Base-by-base conservation (phyloP, 2,888 invertebrate species). In the Rotaria socialis region DNA sequence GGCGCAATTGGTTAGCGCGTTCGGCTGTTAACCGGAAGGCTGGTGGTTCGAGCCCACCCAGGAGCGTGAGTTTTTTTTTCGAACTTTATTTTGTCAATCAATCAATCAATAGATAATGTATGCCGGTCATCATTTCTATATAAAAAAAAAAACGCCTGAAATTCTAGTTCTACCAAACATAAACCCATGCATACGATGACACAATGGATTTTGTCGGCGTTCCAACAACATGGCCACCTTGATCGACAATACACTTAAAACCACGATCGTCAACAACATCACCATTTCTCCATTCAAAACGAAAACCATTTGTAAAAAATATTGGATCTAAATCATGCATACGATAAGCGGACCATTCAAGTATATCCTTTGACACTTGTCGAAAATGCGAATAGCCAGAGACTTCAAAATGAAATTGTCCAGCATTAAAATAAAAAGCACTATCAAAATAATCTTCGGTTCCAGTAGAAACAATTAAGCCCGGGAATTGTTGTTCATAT, bases 271-370 rank as follows among this genome's bases (percentile, higher is more conserved):
- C 60, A 60, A 60, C 60, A 60, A 27, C 60, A n/a, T 24, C 60
- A 60, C 60, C 60, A 60, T 60, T 60, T 60, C 60, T 60, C 60
- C 27, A 60, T 60, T n/a, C 24, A 60, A 60, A 60, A n/a, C n/a
- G 60, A 60, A 60, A 60, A n/a, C 60, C 52, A 10, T 52, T 52
- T 52, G 52, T 52, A 52, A 52, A 52, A 52, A 52, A 60, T 60
- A n/a, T 27, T 7, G n/a, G 60, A 60, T n/a, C 60, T 60, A n/a
- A 27, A 19, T 60, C 24, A 27, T 60, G 60, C n/a, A 60, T n/a
- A 60, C 60, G 60, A 60, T 60, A 60, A 7, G 27, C 60, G 19
- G 27, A 60, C 27, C 27, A 60, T 60, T 60, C 60, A 11, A 60
- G n/a, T 11, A n/a, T n/a, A 11, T 27, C 24, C 1, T 27, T 60